Base-by-base conservation (phyloP, 2,888 invertebrate species). In the Argyra leucocephala region DNA sequence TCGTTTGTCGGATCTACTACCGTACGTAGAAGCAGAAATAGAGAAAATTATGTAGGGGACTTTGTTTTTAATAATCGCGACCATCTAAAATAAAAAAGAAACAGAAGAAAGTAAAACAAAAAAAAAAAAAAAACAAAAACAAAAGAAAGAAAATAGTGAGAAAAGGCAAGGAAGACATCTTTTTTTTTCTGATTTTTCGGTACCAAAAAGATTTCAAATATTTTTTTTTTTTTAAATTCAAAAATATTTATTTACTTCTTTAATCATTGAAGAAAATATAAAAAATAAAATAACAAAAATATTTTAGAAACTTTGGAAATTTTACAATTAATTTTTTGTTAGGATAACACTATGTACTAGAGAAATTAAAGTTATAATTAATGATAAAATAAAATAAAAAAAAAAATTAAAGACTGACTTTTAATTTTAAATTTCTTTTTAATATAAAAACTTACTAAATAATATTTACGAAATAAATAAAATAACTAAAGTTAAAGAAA, bases 131-230 rank as follows among this genome's bases (percentile, higher is more conserved):
- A 48, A 12, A 37, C 12, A n/a, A 18, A 48, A 48, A 48, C 5
- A 37, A 37, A 37, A 37, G 12, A 15, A 37, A 37, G 12, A 37
- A 15, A 37, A 48, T 48, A 48, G 48, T 48, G 48, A 48, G 48
- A 48, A 59, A 59, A 59, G 59, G 23, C 22, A 59, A 59, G 59
- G 59, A 59, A 59, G 59, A 59, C 59, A 59, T 59, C 59, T 59
- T 59, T 59, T 59, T 59, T 59, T 59, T 59, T 59, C 48, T 48
- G 48, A 48, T 48, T 48, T 48, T 48, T 48, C 48, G 48, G 48
- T 48, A 48, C 18, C 2, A 48, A 48, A 48, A 48, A 37, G 12
- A 10, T 15, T 15, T 9, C 3, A 37, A 48, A 18, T 18, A 48
- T 48, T 48, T 48, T 48, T n/a, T 48, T 31, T 31, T 48, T 48